These are phyloP conservation scores for Dendrocopos noguchii DNA, from an alignment of 2,113 vertebrate species.

Conservation along the genomic window DNA sequence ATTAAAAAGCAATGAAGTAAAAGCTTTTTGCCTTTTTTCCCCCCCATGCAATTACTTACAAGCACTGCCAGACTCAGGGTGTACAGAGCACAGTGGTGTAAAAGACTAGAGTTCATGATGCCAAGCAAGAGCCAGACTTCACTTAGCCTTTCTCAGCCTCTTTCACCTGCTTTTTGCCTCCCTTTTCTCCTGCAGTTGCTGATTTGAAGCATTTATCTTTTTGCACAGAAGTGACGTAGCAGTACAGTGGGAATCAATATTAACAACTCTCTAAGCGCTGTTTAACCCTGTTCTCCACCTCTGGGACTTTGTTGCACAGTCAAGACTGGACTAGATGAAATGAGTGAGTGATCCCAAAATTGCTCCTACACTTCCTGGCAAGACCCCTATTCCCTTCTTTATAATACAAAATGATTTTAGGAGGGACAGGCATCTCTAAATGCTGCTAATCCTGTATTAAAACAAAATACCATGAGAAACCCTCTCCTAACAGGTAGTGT, in stretches of 20 bases:
- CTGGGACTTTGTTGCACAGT: not conserved
- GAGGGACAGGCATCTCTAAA: not conserved
- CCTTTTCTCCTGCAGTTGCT: not conserved
- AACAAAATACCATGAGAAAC: not conserved
- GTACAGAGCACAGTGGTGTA: not conserved
- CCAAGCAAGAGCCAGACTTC: not conserved
- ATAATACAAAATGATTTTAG: not conserved
- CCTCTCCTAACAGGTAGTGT: not conserved
- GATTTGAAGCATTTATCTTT: conserved; percentile 36
- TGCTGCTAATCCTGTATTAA: not conserved
- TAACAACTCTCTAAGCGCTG: not conserved
- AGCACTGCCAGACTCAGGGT: conserved; percentile 18
- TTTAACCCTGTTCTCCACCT: not conserved
- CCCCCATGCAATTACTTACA: conserved; percentile 58
- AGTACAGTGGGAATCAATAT: conserved; percentile 41
- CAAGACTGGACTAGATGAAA: not conserved
- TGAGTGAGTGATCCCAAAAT: not conserved
- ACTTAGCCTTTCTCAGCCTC: not conserved
- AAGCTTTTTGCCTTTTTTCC: not conserved
- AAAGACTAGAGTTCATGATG: conserved; percentile 3
- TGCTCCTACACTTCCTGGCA: not conserved
- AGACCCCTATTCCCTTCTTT: not conserved
- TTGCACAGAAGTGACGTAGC: conserved; percentile 9
- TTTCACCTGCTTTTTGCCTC: not conserved
- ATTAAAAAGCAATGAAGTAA: not conserved